A percentile compares a stretch with the other conserved stretches of the same genome.
phyloP scores from a whole-genome alignment of 2,113 vertebrate genomes.

The Gallinago undulata region DNA sequence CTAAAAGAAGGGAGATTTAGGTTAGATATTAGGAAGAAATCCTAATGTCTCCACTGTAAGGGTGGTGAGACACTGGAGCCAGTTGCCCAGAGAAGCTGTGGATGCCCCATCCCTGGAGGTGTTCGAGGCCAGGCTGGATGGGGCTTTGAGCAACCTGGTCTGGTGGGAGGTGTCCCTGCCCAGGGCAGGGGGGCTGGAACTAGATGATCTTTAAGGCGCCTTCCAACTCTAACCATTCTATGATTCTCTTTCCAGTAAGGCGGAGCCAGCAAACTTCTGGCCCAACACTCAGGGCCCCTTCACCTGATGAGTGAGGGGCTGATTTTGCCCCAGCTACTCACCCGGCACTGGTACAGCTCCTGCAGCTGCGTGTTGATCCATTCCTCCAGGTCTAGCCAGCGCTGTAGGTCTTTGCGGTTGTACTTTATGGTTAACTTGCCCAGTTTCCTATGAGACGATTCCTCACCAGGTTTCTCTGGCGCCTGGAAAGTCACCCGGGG shows the following conservation, averaged over 20 bases:
- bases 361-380: slow-evolving; percentile 92
- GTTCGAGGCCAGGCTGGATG: no score
- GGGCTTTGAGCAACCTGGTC: no score
- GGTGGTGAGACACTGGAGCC: no score
- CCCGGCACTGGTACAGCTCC: slow-evolving; percentile 90
- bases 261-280: not conserved
- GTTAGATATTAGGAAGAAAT: no score
- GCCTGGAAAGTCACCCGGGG: slow-evolving; percentile 88
- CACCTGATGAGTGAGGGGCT: not conserved
- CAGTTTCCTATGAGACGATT: slow-evolving; percentile 79
- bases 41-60: no score
- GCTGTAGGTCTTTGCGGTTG: slow-evolving; percentile 92
- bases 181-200: no score
- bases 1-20: no score
- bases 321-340: slow-evolving; percentile 59
- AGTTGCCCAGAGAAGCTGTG: no score
- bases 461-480: slow-evolving; percentile 77
- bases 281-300: not conserved
- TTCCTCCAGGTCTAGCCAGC: slow-evolving; percentile 92
- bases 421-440: slow-evolving; percentile 95
- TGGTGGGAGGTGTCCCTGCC: no score
- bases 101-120: no score
- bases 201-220: no score
- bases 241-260: not conserved
- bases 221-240: no score